Evolutionary conservation across 2,797 vertebrate genomes (phyloP), one percentile per base, ranked within the genome.

Genomic region (Hydrocynus forskahlii): DNA sequence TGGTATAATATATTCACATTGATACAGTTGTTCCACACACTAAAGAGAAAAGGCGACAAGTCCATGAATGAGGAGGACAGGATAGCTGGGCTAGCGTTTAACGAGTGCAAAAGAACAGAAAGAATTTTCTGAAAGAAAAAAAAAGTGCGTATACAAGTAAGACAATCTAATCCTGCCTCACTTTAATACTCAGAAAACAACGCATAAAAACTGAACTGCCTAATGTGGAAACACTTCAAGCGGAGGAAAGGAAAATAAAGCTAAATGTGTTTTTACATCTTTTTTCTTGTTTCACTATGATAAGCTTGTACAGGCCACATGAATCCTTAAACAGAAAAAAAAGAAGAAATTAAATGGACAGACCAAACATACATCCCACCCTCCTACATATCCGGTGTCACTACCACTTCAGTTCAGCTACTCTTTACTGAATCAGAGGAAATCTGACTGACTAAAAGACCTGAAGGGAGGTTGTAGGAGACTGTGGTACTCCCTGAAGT

Each of bases 161-260:
- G 75, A 83, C 71, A 45, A 63, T 43, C 75, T 19, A 79, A 67
- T 50, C 50, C 35, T 86, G 80, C 52, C 43, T 85, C 66, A 84
- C 87, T 87, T 79, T 54, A 87, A 89, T 78, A 91, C 60, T 85
- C 82, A 76, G 76, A 78, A 80, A 57, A 87, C 48, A 86, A 88
- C 57, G 81, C 83, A 87, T n/a, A 21, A 68, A 76, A 80, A 82
- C n/a, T 29, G 10, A 63, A 52, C 63, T 9, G 35, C 12, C 52
- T 60, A 40, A 62, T 43, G 62, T 48, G 75, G n/a, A 79, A 75
- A 83, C 40, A 83, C 83, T 80, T 87, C 82, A 89, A 87, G 88
- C 84, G 81, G 86, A 67, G 48, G 52, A 52, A 81, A 66, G 43
- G 76, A 50, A 40, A 73, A 66, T 16, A 75, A 43, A 29, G 67